Percentiles rank a stretch among this genome's conserved stretches.
These are phyloP conservation scores for Sebastes taczanowskii DNA, from an alignment of 2,797 vertebrate genomes.

Conservation along the genomic window DNA sequence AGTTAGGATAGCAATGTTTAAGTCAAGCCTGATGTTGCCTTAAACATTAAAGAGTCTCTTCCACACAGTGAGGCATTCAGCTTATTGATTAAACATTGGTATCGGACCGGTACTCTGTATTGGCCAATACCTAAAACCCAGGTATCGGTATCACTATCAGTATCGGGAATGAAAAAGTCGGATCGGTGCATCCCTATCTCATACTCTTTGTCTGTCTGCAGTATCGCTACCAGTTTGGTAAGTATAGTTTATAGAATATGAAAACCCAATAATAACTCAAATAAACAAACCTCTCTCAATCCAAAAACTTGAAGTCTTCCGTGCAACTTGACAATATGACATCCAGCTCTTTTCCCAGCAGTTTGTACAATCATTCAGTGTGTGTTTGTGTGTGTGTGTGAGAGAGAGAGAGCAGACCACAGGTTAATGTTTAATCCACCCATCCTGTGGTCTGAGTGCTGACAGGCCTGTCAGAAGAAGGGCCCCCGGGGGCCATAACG, in stretches of 20 bases:
- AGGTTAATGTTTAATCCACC: conserved; percentile 75
- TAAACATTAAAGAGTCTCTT: too few relatives aligned
- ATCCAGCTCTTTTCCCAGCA: conserved; percentile 25
- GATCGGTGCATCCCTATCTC: too few relatives aligned
- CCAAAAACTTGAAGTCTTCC: conserved; percentile 25
- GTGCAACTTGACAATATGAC: conserved; percentile 28
- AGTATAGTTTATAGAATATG: not conserved
- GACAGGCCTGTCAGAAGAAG: conserved; percentile 51
- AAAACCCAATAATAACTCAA: not conserved
- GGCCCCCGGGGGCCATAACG: conserved; percentile 9
- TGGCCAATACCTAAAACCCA: rapidly evolving
- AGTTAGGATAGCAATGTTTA: too few relatives aligned
- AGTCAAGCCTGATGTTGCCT: too few relatives aligned
- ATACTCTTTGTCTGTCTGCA: not conserved
- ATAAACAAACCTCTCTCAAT: conserved; percentile 48
- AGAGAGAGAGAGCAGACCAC: not conserved
- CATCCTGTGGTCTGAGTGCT: conserved; percentile 59
- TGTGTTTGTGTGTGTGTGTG: conserved; percentile 2
- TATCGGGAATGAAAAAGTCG: rapidly evolving
- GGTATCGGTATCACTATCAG: too few relatives aligned
- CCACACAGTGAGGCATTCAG: too few relatives aligned
- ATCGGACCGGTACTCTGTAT: rapidly evolving
- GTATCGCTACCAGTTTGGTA: not conserved
- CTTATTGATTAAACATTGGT: too few relatives aligned
- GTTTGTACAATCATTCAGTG: conserved; percentile 19